Percentiles rank a stretch among this genome's conserved stretches.
Evolutionary conservation across 1,140 invertebrate genomes (phyloP).

Genomic region (Penaeus chinensis): DNA sequence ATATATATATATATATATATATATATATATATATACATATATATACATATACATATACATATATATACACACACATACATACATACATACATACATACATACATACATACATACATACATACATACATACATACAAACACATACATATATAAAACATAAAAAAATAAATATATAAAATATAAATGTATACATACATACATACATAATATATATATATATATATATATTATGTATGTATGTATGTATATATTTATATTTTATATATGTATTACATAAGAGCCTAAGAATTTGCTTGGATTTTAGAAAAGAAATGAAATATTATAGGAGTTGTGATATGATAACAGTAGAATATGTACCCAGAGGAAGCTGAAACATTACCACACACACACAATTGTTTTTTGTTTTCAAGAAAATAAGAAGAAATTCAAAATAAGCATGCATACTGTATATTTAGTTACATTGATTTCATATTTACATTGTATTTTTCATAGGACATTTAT

Average conservation of each 20-base stretch:
- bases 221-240: slow-evolving; percentile 6
- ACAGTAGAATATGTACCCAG: too few species aligned
- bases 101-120: slow-evolving; percentile 12
- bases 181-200: neutral
- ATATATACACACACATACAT: neutral
- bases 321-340: slow-evolving; percentile 29
- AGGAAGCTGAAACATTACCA: too few species aligned
- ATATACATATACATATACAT: neutral
- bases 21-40: neutral
- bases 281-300: too few species aligned
- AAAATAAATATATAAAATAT: slow-evolving; percentile 1
- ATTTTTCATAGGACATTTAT: too few species aligned
- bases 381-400: too few species aligned
- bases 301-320: slow-evolving; percentile 6
- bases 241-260: neutral
- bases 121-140: neutral
- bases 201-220: slow-evolving; percentile 14
- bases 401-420: too few species aligned
- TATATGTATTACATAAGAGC: neutral
- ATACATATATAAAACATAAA: neutral
- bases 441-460: too few species aligned
- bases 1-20: slow-evolving; percentile 5
- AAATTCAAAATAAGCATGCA: too few species aligned
- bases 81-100: neutral
- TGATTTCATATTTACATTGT: too few species aligned